Base-by-base conservation (phyloP, 1,140 invertebrate genomes). In the Stegodyphus mimosarum region DNA sequence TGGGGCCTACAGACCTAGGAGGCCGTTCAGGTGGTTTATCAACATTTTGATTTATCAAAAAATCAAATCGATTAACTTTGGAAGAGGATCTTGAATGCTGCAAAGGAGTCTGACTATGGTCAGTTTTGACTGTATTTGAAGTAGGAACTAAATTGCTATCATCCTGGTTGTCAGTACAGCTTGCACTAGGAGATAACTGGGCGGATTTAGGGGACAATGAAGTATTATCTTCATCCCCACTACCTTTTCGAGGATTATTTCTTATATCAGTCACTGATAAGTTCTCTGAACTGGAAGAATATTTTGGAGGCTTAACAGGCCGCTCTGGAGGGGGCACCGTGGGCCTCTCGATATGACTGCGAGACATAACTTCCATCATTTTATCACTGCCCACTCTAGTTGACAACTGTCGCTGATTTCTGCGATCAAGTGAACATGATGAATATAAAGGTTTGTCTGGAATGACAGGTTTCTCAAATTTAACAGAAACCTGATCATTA, bases 261-360 rank as follows among this genome's bases (percentile, higher is more conserved):
- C n/a, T 9, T 33, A 9, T 72, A 33, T 11, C 67, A 70, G 10
- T 48, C 67, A 33, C 10, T 15, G 49, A 53, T 17, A 73, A 7
- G n/a, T 55, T 73, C 6, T 73, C 71, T 9, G 71, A 33, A 55
- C 52, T 66, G 4, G 51, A 55, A 49, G 3, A 49, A 75, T 17
- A 53, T n/a, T 66, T 63, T n/a, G 11, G 52, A 15, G 79, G 51
- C 17, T 85, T 79, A 10, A n/a, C 64, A 7, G 84, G 84, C 18
- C 84, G 33, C 17, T 73, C 84, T 13, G 75, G 84, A 15, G 84
- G 84, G 13, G 84, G 84, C 6, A 86, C 84, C 7, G 84, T 55
- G 4, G 84, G 84, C 13, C 84, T 33, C 66, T 86, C 84, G 10
- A 86, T 64, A n/a, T 76, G 72, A 13, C 72, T 75, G 0, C 80